Conservation (phyloP, 2,113 vertebrate species). For the Erythrocercus mccallii region DNA sequence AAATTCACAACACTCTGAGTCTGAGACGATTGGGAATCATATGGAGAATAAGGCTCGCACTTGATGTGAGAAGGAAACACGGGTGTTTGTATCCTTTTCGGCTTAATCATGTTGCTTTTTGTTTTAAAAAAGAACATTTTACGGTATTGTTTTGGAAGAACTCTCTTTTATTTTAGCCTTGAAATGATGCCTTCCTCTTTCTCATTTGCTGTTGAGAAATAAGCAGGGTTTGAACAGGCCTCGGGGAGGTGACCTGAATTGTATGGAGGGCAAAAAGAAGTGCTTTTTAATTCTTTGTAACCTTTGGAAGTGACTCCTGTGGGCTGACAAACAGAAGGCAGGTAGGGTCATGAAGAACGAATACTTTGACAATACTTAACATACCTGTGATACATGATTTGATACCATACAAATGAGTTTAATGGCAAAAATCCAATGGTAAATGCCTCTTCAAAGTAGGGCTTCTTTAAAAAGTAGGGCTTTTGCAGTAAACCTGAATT, state of each 20-base stretch:
- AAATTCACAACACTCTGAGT: neutral
- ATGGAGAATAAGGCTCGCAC: neutral
- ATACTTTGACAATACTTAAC: neutral
- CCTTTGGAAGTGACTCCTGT: neutral
- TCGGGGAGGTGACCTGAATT: constrained; percentile 22
- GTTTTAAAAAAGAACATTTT: neutral
- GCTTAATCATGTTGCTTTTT: neutral
- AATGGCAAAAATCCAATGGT: neutral
- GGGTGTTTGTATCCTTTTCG: neutral
- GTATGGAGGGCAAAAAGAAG: neutral
- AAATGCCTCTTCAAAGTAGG: neutral
- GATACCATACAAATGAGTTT: neutral
- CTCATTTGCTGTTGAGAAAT: constrained; percentile 13
- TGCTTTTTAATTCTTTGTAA: neutral
- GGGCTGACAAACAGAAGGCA: neutral
- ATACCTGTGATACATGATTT: neutral
- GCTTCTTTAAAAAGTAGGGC: neutral
- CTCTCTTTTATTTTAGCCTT: neutral
- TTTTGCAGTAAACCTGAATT: neutral
- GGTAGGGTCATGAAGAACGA: neutral
- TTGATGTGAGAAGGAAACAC: neutral
- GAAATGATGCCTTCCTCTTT: neutral
- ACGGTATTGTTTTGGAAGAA: neutral
- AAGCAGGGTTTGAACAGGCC: constrained; percentile 13
- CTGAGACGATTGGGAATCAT: neutral